These are phyloP conservation scores for Helobdella robusta DNA, from an alignment of 2,888 invertebrate genomes.

Conservation along the genomic window DNA sequence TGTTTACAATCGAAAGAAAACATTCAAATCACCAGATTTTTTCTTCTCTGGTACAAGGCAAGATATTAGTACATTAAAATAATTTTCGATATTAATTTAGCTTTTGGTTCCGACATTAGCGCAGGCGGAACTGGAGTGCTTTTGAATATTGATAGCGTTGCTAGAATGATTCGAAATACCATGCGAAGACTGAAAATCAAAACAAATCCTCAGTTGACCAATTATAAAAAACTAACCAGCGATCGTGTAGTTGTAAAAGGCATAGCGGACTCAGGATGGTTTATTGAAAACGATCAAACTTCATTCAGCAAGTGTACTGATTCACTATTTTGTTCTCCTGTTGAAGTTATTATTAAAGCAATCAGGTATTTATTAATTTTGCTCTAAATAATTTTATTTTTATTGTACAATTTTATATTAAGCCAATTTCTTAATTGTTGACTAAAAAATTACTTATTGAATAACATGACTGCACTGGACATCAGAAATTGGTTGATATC, in stretches of 20 bases:
- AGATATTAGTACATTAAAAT: neutral
- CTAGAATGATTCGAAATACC: constrained; percentile 56
- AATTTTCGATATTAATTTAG: neutral
- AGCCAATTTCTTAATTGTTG: no score
- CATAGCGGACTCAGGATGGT: constrained; percentile 87
- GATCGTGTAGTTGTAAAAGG: constrained; percentile 60
- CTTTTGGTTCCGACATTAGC: constrained; percentile 51
- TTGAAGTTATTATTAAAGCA: constrained; percentile 62
- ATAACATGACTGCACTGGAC: no score
- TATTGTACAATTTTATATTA: neutral
- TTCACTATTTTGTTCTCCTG: constrained; percentile 57
- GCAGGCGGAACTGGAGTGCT: constrained; percentile 89
- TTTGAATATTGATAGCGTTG: constrained; percentile 74
- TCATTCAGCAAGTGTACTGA: constrained; percentile 48
- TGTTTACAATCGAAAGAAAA: constrained; percentile 47
- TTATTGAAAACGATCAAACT: constrained; percentile 73
- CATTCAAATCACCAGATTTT: constrained; percentile 57
- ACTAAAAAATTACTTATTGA: no score
- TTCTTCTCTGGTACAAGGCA: constrained; percentile 59
- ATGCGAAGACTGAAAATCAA: neutral
- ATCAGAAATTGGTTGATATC: no score
- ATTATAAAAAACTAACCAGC: neutral
- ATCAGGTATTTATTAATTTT: constrained; percentile 53
- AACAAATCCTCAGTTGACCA: neutral
- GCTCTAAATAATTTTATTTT: neutral